Evolutionary conservation across 1,140 invertebrate genomes (phyloP).

Genomic region (Rhagoletis zephyria): DNA sequence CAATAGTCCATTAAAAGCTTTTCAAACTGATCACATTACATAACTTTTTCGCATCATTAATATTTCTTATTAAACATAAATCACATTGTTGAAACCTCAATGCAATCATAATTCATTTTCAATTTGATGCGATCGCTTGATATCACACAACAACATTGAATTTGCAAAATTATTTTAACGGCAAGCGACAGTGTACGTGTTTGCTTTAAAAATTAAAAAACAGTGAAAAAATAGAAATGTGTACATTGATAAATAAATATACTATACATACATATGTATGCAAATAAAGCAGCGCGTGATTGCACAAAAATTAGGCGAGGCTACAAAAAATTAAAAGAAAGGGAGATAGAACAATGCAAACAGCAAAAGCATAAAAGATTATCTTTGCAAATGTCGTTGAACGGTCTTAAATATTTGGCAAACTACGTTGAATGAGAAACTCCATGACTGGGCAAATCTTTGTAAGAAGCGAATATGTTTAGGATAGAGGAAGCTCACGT

Average conservation of each 20-base stretch:
- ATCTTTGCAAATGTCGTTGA: too few species aligned
- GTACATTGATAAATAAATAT: too few species aligned
- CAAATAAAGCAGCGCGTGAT: neutral
- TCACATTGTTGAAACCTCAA: neutral
- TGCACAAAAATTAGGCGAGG: neutral
- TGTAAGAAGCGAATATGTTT: too few species aligned
- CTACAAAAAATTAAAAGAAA: neutral
- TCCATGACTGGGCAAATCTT: too few species aligned
- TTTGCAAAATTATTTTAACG: neutral
- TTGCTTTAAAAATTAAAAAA: too few species aligned
- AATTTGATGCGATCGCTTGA: neutral
- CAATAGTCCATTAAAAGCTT: neutral
- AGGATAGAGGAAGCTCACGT: too few species aligned
- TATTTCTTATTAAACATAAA: neutral
- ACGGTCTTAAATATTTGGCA: too few species aligned
- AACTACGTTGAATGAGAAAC: too few species aligned
- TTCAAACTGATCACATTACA: neutral
- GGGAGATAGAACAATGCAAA: too few species aligned
- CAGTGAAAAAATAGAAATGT: too few species aligned
- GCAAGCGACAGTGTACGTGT: neutral
- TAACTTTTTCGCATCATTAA: slow-evolving; percentile 16
- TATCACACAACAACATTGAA: neutral
- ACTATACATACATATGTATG: neutral
- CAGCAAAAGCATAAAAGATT: too few species aligned
- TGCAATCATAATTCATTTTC: neutral